A percentile compares a stretch with the other conserved stretches of the same genome.
Conservation (phyloP, 2,888 invertebrate genomes). For the Meliscaeva auricollis region DNA sequence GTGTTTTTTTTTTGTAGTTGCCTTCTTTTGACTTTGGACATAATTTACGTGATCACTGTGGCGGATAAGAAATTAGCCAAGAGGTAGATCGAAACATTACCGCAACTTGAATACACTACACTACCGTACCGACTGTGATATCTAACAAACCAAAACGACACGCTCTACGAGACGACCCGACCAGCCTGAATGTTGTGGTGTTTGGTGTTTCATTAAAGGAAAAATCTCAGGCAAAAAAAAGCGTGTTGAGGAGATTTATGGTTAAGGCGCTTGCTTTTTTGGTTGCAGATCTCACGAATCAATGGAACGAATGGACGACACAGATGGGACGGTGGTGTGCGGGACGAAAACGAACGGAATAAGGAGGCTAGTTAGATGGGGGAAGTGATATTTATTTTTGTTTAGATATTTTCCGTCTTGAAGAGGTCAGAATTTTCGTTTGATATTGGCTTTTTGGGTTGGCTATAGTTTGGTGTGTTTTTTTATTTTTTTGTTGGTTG, state of each 20-base stretch:
- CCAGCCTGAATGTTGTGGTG: conserved; percentile 6
- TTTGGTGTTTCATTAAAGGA: conserved; percentile 57
- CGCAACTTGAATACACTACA: conserved; percentile 26
- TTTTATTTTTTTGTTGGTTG: not conserved
- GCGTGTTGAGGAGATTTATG: conserved; percentile 57
- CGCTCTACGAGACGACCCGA: conserved; percentile 17
- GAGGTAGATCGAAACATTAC: conserved; percentile 55
- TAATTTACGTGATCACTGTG: conserved; percentile 74
- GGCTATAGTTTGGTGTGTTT: not conserved
- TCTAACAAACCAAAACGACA: conserved; percentile 14
- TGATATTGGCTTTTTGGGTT: conserved; percentile 4
- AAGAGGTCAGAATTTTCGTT: conserved; percentile 65
- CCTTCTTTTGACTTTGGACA: conserved; percentile 46
- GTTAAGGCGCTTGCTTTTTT: conserved; percentile 27
- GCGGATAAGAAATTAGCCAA: conserved; percentile 71
- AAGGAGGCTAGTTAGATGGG: conserved; percentile 51
- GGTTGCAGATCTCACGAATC: conserved; percentile 38
- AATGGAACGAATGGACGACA: no score
- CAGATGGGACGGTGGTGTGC: no score
- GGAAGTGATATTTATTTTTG: conserved; percentile 43
- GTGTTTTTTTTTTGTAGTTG: not conserved
- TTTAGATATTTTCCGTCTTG: not conserved
- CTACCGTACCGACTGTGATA: conserved; percentile 13
- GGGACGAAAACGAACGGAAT: conserved; percentile 20
- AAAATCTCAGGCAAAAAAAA: conserved; percentile 13